Evolutionary conservation across 1,140 invertebrate genomes (phyloP).

Genomic region (Arctopsyche grandis): DNA sequence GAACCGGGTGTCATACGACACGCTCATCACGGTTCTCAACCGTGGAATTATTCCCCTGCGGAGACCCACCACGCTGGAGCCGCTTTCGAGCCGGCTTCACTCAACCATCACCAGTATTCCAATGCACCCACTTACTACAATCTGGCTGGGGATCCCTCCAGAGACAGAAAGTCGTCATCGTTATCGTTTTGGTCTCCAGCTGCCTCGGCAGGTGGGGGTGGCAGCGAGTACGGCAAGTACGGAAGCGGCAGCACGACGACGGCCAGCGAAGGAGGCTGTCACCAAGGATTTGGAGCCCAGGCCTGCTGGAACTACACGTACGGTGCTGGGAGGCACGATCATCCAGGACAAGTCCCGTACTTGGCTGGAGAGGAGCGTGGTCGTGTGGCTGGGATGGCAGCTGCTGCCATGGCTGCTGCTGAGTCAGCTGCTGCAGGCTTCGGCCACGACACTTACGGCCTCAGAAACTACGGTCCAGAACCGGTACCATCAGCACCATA

Average conservation of each 20-base stretch:
- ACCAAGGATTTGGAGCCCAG: conserved; percentile 76
- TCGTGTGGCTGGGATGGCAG: conserved; percentile 65
- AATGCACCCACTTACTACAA: conserved; percentile 82
- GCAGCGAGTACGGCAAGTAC: conserved; percentile 73
- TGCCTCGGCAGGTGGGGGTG: conserved; percentile 69
- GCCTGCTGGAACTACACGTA: conserved; percentile 82
- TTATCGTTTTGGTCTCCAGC: conserved; percentile 78
- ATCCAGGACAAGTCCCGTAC: conserved; percentile 71
- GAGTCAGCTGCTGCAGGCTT: conserved; percentile 75
- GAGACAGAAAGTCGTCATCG: conserved; percentile 69
- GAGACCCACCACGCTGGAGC: conserved; percentile 70
- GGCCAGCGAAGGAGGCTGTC: conserved; percentile 70
- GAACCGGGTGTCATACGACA: conserved; percentile 79
- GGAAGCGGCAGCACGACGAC: conserved; percentile 65
- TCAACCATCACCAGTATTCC: conserved; percentile 78
- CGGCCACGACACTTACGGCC: conserved; percentile 79
- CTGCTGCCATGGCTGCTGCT: conserved; percentile 70
- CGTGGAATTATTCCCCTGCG: conserved; percentile 75
- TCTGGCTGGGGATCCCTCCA: conserved; percentile 71
- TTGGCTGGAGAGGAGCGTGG: conserved; percentile 75
- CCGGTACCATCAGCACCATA: conserved; percentile 81
- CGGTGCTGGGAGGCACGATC: conserved; percentile 72
- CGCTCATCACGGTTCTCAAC: conserved; percentile 74
- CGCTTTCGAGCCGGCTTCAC: conserved; percentile 69
- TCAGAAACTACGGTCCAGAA: conserved; percentile 80